Conservation (phyloP, 2,888 invertebrate genomes). For the Hydrotaea cyrtoneurina region DNA sequence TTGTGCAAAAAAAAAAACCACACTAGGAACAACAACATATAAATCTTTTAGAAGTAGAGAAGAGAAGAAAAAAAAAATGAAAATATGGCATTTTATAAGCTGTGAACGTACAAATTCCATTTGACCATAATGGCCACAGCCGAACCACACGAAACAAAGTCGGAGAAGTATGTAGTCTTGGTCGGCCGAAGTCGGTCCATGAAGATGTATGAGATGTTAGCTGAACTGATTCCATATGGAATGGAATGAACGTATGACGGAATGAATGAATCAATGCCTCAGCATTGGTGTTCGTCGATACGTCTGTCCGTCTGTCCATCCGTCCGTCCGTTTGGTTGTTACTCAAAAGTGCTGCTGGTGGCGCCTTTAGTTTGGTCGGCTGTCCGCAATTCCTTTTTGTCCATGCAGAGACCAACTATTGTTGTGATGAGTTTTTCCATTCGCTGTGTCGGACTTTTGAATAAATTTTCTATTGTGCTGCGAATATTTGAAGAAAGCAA, state of each 20-base stretch:
- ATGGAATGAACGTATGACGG: slow-evolving; percentile 15
- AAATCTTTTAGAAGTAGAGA: slow-evolving; percentile 11
- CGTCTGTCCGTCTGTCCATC: slow-evolving; percentile 41
- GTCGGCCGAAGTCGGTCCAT: slow-evolving; percentile 18
- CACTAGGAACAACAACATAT: neutral
- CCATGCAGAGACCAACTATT: neutral
- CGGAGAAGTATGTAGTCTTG: neutral
- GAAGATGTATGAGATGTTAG: slow-evolving; percentile 38
- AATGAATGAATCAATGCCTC: neutral
- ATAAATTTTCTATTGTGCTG: slow-evolving; percentile 61
- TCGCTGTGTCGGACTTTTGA: slow-evolving; percentile 31
- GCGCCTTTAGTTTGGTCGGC: slow-evolving; percentile 64
- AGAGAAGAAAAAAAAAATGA: neutral
- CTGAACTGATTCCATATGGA: neutral
- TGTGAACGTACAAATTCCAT: slow-evolving; percentile 70
- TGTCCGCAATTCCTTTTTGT: slow-evolving; percentile 26
- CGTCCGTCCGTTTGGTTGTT: slow-evolving; percentile 9
- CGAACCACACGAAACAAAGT: slow-evolving; percentile 23
- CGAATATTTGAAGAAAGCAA: neutral
- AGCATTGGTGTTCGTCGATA: slow-evolving; percentile 21
- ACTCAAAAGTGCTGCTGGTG: slow-evolving; percentile 67
- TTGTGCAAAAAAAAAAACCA: neutral
- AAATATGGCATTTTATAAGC: slow-evolving; percentile 55
- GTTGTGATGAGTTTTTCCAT: neutral
- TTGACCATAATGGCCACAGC: slow-evolving; percentile 68